Conservation (phyloP, 64 coral and sea anemone genomes). For the Montipora efflorescens region DNA sequence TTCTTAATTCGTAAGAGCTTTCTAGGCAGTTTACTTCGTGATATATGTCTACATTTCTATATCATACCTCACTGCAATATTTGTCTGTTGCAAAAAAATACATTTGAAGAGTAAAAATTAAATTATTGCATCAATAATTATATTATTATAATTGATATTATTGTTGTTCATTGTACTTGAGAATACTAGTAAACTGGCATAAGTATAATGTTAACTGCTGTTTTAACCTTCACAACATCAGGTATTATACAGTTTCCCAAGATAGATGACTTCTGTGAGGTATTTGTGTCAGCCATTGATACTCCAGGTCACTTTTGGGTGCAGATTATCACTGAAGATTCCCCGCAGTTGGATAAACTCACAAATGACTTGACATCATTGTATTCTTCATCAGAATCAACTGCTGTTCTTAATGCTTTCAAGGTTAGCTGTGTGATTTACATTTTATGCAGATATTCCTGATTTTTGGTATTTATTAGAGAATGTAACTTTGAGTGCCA, state of each 20-base stretch:
- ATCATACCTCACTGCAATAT: too few species aligned
- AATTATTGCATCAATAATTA: neutral
- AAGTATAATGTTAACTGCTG: neutral
- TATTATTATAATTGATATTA: neutral
- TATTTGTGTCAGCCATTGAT: conserved; percentile 71
- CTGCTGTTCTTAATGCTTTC: conserved; percentile 45
- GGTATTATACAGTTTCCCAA: conserved; percentile 36
- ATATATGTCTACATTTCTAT: too few species aligned
- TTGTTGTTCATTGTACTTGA: neutral
- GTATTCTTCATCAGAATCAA: neutral
- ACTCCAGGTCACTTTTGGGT: conserved; percentile 73
- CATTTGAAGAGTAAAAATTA: too few species aligned
- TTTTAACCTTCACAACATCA: conserved; percentile 26
- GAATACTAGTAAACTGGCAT: neutral
- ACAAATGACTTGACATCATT: conserved; percentile 29
- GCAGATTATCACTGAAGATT: conserved; percentile 52
- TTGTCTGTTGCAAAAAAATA: too few species aligned
- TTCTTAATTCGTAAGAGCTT: too few species aligned
- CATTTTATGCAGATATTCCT: neutral
- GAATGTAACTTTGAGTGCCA: too few species aligned
- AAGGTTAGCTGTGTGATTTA: conserved; percentile 26
- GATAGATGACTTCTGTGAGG: conserved; percentile 47
- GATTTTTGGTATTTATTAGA: too few species aligned
- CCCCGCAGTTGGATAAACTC: conserved; percentile 54
- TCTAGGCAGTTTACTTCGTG: too few species aligned